Conservation (phyloP, 2,113 vertebrate genomes). For the Craseonycteris thonglongyai region DNA sequence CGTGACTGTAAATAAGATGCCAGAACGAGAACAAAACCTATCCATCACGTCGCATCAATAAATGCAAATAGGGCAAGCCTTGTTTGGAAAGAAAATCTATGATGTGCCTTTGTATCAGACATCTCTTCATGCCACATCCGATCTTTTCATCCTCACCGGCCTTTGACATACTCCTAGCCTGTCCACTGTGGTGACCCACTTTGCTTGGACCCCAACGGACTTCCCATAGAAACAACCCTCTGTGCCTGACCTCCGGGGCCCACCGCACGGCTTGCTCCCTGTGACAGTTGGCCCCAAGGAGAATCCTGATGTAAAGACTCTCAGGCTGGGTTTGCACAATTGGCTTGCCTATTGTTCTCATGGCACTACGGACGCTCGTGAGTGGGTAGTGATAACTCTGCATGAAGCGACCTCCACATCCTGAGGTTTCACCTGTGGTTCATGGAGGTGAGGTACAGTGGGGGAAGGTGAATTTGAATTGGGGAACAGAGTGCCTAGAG, state of each 20-base stretch:
- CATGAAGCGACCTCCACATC: background rate
- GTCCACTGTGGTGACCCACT: fast-evolving
- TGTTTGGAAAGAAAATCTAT: slow-evolving; percentile 41
- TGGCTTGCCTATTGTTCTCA: background rate
- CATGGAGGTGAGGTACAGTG: too few relatives aligned
- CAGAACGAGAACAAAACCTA: background rate
- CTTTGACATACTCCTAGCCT: background rate
- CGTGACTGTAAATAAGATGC: background rate
- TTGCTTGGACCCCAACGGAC: background rate
- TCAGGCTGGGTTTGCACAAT: background rate
- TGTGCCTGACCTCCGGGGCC: fast-evolving
- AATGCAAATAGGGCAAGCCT: slow-evolving; percentile 29
- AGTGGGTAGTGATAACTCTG: background rate
- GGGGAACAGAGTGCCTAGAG: background rate
- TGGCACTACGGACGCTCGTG: background rate
- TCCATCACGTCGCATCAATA: slow-evolving; percentile 53
- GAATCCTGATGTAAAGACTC: background rate
- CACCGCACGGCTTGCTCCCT: background rate
- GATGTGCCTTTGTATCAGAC: background rate
- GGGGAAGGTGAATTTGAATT: background rate
- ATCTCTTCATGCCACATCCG: background rate
- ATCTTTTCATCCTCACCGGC: background rate
- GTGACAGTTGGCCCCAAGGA: background rate
- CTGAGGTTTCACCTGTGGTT: background rate
- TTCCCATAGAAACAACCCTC: background rate